Base-by-base conservation (phyloP, 1,140 invertebrate species). In the Eubasilissa regina region DNA sequence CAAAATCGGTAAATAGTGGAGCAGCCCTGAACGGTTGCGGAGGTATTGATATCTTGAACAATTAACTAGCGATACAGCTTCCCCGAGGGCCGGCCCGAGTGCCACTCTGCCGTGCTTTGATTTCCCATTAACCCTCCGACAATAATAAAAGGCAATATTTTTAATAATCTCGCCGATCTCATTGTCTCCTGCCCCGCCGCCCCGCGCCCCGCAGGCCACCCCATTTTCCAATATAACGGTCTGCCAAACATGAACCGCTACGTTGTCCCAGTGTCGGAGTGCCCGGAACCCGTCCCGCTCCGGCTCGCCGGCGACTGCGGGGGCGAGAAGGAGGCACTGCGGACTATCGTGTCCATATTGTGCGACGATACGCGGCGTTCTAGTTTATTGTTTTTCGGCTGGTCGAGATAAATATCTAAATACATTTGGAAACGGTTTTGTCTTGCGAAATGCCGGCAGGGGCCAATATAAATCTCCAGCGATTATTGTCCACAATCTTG, bases 71-170 rank as follows among this genome's bases (percentile, higher is more conserved):
- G 19, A 19, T 19, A 68, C 15, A n/a, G 73, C 70, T 55, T 48
- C 70, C 45, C 35, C 70, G 11, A 21, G 11, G 51, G 19, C 47
- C 21, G 43, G 53, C 62, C 58, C 48, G 19, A 55, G 48, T 75
- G 51, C 44, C 72, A 48, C 79, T 70, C 15, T 74, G 25, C 35
- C 68, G 68, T 56, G 60, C 75, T 81, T 81, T 77, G 80, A 81
- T 77, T 81, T 81, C 75, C 78, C 56, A 80, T 80, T 80, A 80
- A 62, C 78, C 64, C 68, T 44, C 62, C 66, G 45, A 21, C 53
- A 78, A 75, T 78, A 81, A 81, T 81, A 78, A 81, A 78, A 81
- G 77, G 76, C 80, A 81, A 81, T 81, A 81, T 81, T 81, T 81
- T 81, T 81, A 78, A 81, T 81, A 81, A 81, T 81, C 80, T 81